A percentile compares a stretch with the other conserved stretches of the same genome.
phyloP scores from a whole-genome alignment of 2,888 invertebrate species.

The Drosophila colorata region DNA sequence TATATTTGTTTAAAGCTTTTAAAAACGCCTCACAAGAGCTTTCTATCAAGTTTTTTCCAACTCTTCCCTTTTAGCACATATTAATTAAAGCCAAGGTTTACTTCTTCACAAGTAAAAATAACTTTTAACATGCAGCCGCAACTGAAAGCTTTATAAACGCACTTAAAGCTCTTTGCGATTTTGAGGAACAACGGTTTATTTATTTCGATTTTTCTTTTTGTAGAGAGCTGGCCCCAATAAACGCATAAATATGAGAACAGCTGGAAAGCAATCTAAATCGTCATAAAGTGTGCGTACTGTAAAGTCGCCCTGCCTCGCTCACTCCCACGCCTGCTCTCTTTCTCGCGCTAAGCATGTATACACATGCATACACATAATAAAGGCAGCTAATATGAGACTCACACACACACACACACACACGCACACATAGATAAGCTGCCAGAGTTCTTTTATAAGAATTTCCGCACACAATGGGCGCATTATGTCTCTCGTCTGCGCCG shows the following conservation, averaged over 20 bases:
- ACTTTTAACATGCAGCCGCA: constrained; percentile 23
- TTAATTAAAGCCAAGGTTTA: background rate
- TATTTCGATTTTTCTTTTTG: background rate
- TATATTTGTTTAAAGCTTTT: no score
- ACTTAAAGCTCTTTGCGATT: constrained; percentile 42
- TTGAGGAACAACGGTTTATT: constrained; percentile 2
- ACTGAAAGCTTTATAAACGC: constrained; percentile 39
- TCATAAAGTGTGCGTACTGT: constrained; percentile 34
- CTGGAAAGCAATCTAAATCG: constrained; percentile 44
- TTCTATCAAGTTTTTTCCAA: background rate
- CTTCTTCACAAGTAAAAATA: background rate
- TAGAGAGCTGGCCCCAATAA: constrained; percentile 50
- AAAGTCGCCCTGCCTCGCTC: background rate
- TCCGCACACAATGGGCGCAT: constrained; percentile 58
- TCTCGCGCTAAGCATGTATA: constrained; percentile 4
- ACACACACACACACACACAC: constrained; percentile 18
- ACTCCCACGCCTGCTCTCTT: background rate
- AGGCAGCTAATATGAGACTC: constrained; percentile 51
- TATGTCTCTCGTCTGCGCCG: constrained; percentile 25
- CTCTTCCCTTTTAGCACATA: constrained; percentile 35
- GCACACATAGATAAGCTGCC: constrained; percentile 4
- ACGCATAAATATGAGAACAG: constrained; percentile 52
- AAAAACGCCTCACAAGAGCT: constrained; percentile 1
- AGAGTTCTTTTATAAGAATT: constrained; percentile 37
- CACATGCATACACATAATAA: constrained; percentile 57